Base-by-base conservation (phyloP, 2,113 vertebrate species). In the Urocynchramus pylzowi region DNA sequence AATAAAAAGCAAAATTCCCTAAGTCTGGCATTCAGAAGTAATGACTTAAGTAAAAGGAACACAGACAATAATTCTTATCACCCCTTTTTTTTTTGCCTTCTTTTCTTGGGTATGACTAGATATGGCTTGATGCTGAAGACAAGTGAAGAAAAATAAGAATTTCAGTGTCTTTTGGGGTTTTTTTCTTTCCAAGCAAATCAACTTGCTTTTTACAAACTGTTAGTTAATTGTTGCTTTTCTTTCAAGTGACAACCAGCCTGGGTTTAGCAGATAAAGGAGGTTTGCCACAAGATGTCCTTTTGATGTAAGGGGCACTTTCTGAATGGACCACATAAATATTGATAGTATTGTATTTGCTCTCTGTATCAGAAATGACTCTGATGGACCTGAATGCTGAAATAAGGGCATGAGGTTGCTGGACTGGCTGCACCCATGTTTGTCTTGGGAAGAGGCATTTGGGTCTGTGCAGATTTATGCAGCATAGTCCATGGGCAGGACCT, bases 381-480 rank as follows among this genome's bases (percentile, higher is more conserved):
- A 13, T 27, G 41, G n/a, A 65, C 27, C 17, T 28, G 27, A 56
- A 28, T 64, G n/a, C 41, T 82, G 67, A 64, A 82, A 41, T 23
- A 75, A 47, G 20, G 42, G 37, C 17, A 6, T 30, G 44, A 54
- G 33, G 31, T 69, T 87, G 42, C 50, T 89, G 78, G 49, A 23
- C 63, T 90, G 75, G 28, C 67, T 83, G 42, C 45, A 53, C 31
- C 1, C 31, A 1, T 1, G 1, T 54, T 78, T 90, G 79, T 69
- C 57, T 28, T 49, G 53, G 23, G 41, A 50, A 39, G 28, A 44
- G 30, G 27, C 1, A 0, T 89, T 80, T 84, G 45, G 12, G 31
- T 73, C 57, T 35, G 3, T 37, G 22, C 41, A 68, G 41, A 57
- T 26, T 35, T 47, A n/a, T 0, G 1, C 21, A 65, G 1, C 0